Percentiles rank a stretch among this genome's conserved stretches.
Evolutionary conservation across 2,888 invertebrate genomes (phyloP).

Genomic region (Doris montereyensis): DNA sequence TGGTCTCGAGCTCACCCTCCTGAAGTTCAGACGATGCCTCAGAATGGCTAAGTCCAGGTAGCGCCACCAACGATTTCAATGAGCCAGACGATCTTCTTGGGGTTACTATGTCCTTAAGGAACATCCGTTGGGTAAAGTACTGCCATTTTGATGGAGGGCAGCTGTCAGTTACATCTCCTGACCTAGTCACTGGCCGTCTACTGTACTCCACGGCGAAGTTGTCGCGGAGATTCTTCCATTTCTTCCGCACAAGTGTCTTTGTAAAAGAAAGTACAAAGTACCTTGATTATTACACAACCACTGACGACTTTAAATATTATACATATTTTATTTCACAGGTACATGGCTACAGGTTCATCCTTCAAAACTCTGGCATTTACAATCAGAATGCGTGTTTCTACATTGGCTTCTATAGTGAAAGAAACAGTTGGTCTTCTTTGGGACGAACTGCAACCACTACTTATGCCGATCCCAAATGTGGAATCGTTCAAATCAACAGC

Average conservation of each 20-base stretch:
- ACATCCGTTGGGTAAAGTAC: not conserved
- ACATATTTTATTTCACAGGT: too few relatives aligned
- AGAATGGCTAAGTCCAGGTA: too few relatives aligned
- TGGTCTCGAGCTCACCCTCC: too few relatives aligned
- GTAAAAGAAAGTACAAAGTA: too few relatives aligned
- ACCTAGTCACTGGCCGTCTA: not conserved
- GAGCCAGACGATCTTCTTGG: not conserved
- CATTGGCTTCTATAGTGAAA: not conserved
- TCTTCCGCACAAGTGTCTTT: not conserved
- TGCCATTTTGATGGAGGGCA: conserved; percentile 1
- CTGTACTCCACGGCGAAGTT: not conserved
- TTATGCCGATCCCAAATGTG: not conserved
- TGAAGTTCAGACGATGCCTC: too few relatives aligned
- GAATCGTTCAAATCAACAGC: not conserved
- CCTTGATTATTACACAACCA: too few relatives aligned
- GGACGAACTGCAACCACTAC: not conserved
- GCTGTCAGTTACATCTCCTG: not conserved
- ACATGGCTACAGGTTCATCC: not conserved
- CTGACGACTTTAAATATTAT: too few relatives aligned
- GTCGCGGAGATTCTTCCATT: conserved; percentile 3
- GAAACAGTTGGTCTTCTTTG: not conserved
- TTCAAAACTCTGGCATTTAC: not conserved
- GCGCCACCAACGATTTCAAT: too few relatives aligned
- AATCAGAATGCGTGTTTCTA: not conserved
- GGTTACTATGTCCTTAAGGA: not conserved